phyloP scores from a whole-genome alignment of 2,797 vertebrate genomes.

The Xerus rutilus region DNA sequence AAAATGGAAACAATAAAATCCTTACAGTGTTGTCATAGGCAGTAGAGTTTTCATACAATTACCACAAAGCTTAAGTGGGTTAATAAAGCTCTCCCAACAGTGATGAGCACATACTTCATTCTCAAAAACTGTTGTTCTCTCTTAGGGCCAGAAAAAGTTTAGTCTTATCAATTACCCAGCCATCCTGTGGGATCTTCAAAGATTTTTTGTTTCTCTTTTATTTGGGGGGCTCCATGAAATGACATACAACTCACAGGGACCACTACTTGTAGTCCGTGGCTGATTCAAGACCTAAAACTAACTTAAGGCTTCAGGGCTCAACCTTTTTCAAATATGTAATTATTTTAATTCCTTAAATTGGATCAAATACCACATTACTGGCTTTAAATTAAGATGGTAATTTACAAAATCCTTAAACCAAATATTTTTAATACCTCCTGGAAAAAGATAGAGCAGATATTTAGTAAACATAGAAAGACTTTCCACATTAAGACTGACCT shows the following conservation, averaged over 20 bases:
- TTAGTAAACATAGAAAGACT: neutral
- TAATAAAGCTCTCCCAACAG: neutral
- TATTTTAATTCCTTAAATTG: constrained; percentile 32
- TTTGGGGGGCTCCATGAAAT: neutral
- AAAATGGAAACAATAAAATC: neutral
- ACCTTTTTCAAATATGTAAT: constrained; percentile 10
- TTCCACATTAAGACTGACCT: neutral
- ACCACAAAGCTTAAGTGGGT: neutral
- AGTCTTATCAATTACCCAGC: neutral
- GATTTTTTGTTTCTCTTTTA: constrained; percentile 13
- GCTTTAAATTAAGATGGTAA: constrained; percentile 21
- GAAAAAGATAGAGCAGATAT: neutral
- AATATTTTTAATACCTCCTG: constrained; percentile 22
- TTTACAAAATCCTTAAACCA: constrained; percentile 42
- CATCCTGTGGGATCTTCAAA: neutral
- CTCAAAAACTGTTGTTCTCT: neutral
- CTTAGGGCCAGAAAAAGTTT: neutral
- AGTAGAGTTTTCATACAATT: neutral
- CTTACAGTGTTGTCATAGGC: neutral
- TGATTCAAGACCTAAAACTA: neutral
- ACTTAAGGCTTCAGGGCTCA: neutral
- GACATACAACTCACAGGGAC: neutral
- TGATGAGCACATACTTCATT: neutral
- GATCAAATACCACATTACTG: neutral
- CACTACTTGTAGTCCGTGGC: neutral